Evolutionary conservation across 1,140 invertebrate genomes (phyloP), one percentile per base, ranked within the genome.

Genomic region (Neuroterus valhalla): DNA sequence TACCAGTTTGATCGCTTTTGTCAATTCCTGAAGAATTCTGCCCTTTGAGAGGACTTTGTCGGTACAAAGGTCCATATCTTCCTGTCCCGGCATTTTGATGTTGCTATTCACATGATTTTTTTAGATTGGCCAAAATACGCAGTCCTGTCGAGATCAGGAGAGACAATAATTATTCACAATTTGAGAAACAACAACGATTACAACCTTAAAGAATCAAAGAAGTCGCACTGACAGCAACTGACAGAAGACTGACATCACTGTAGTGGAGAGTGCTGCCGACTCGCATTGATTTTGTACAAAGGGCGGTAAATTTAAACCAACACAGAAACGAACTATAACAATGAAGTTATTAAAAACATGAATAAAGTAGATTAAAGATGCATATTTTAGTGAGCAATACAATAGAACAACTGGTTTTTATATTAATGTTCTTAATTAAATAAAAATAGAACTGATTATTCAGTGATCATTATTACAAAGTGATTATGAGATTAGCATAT

Each of bases 1-100:
- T 76, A 90, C 90, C 83, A 91, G 74, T 84, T 91, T 91, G 77
- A 91, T 88, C 76, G 90, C 87, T 76, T 90, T 90, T 21, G 89
- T 90, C 15, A 91, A 83, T 74, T 91, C 89, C 45, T 89, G 88
- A 38, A 91, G 79, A 19, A 90, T 91, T 78, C 89, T 86, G 14
- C 82, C 83, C 70, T 91, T 91, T 23, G 89, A 89, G 15, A 89
- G 81, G 31, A 90, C 84, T 68, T 90, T 91, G 81, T 90, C 89
- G 67, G 89, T 90, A 80, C 87, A 88, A 26, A 89, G 84, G 74
- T 90, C 86, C 84, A 86, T 87, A 46, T 89, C 81, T 62, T 88
- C 87, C 31, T 85, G 82, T 14, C 83, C 82, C 70, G 84, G 89
- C 88, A 89, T 89, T 55, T 81, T 80, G 69, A 44, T 11, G 10